Evolutionary conservation across 1,140 invertebrate species (phyloP), one percentile per base, ranked within the genome.

Genomic region (Danaus plexippus): DNA sequence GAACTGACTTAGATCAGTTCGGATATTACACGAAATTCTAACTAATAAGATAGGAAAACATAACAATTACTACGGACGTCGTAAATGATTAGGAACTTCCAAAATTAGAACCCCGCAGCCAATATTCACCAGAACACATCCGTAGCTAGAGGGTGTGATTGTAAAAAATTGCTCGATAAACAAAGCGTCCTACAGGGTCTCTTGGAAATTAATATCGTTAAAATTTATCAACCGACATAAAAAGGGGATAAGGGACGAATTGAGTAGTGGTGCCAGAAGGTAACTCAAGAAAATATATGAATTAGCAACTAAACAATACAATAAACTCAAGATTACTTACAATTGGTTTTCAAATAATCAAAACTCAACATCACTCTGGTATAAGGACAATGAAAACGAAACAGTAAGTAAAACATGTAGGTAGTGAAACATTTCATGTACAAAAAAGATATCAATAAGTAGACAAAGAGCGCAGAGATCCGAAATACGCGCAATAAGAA

Each of bases 131-230:
- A 50, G 57, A 52, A 41, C 22, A 13, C 48, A 44, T 61, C 56
- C 11, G 51, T 61, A 57, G 45, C 50, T 49, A 47, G n/a, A 32
- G 12, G 32, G 41, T 50, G 54, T 43, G 50, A 61, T 52, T 66
- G 63, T 56, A 58, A 65, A 66, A 66, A 59, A 60, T 55, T 57
- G 61, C 57, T 52, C 52, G 61, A 64, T 67, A 71, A 64, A 68
- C 56, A 63, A 56, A 64, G 52, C 65, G 51, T 49, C 61, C 59
- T 63, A 64, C 63, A 64, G 51, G 64, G 61, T 60, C 57, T 57
- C 64, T 67, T 67, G 73, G 54, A 64, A 71, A 74, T 74, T 73
- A 72, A 76, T 76, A 70, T 69, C 65, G 70, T 75, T 75, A 72
- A 67, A 69, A 76, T 74, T 69, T 74, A 76, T 72, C 69, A 66